Percentiles rank a stretch among this genome's conserved stretches.
These are phyloP conservation scores for Ridgeia piscesae DNA, from an alignment of 1,140 invertebrate genomes.

Conservation along the genomic window DNA sequence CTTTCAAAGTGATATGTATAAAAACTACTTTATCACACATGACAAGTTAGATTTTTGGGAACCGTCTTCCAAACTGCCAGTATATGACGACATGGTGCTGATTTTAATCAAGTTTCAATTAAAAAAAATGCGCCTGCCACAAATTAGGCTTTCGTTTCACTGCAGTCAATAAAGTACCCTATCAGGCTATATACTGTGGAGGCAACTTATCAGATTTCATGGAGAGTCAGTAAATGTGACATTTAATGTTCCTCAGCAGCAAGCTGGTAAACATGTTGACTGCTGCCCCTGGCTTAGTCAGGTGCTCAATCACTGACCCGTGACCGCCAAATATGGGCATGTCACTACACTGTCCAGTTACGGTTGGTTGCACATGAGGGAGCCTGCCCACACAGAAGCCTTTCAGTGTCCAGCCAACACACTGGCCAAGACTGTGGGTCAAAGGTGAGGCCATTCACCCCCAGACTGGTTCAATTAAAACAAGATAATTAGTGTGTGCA, in stretches of 20 bases:
- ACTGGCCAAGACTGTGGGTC: background rate
- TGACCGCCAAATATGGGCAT: background rate
- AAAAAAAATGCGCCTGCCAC: background rate
- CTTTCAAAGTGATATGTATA: background rate
- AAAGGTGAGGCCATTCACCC: background rate
- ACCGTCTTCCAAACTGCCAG: background rate
- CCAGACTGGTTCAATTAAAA: background rate
- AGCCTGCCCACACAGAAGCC: background rate
- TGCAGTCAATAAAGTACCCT: background rate
- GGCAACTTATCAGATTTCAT: background rate
- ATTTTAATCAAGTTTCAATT: background rate
- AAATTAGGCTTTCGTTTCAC: background rate
- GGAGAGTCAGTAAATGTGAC: background rate
- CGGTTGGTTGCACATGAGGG: background rate
- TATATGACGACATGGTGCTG: background rate
- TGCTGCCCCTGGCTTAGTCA: background rate
- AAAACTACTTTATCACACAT: background rate
- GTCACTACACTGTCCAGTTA: background rate
- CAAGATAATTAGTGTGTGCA: conserved; percentile 5
- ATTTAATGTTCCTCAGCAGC: background rate
- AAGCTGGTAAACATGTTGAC: background rate
- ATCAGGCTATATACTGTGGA: background rate
- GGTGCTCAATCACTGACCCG: background rate
- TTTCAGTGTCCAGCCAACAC: background rate
- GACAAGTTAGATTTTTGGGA: background rate